Evolutionary conservation across 2,113 vertebrate genomes (phyloP), one percentile per base, ranked within the genome.

Genomic region (Hippoglossus stenolepis): DNA sequence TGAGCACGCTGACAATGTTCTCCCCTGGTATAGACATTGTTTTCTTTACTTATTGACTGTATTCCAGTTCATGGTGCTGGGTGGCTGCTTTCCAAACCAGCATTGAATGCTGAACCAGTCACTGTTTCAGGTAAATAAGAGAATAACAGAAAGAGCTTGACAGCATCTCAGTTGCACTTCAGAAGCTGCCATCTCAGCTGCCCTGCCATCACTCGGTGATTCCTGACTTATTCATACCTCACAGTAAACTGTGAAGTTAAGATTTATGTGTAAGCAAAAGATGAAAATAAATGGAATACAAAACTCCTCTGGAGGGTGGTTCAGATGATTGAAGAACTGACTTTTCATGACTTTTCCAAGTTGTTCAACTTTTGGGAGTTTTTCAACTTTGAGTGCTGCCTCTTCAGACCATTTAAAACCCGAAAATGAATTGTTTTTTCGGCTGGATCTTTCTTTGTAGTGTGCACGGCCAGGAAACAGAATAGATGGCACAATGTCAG

Each of bases 401-500:
- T n/a, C 51, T 54, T 54, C 51, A 54, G 51, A 14, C 20, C 31
- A 17, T 57, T 65, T 5, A 20, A 57, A 73, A 77, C 0, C 35
- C 23, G 51, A 65, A 35, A 23, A 67, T 35, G n/a, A 59, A 51
- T 24, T 4, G 10, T 49, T 60, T n/a, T n/a, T 67, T 72, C 31
- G 43, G 53, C 14, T 58, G 45, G 12, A 26, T 72, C n/a, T 65
- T 65, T 63, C 45, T 57, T 51, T 70, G 24, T n/a, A 1, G 17
- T 26, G 21, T 14, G 5, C 20, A 68, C 57, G 20, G 62, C 59
- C 54, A 45, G 24, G 66, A 65, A 74, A 67, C 43, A 64, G 14
- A 73, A 56, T 3, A 54, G 51, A 54, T 54, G 51, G 47, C 68
- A 70, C 59, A 43, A 72, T 67, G 57, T 54, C 51, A 75, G 26